Evolutionary conservation across 2,113 vertebrate genomes (phyloP), one percentile per base, ranked within the genome.

Genomic region (Hypanus sabinus): DNA sequence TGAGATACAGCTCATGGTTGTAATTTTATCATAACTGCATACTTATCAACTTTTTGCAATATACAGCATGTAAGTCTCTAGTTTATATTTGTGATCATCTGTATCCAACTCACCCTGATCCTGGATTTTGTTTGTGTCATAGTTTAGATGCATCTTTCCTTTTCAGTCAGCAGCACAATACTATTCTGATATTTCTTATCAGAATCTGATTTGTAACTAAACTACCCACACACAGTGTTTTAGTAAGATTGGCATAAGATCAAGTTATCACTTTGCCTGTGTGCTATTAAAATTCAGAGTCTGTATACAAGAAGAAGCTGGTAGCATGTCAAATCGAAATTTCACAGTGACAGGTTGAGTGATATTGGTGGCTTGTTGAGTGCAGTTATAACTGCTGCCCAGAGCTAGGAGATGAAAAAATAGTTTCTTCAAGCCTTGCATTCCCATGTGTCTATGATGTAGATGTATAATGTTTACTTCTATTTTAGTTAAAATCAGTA

Each of bases 201-300:
- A 85, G 81, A 1, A 27, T 20, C 55, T 85, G 81, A 85, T 60
- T 57, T 24, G 22, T 85, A 60, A 3, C 22, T 30, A 10, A 55
- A 85, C 46, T 57, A 85, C 10, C 55, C 81, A 57, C 10, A 55
- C 57, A 27, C 22, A 85, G 55, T 85, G 81, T 11, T 85, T 85
- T 60, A 85, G 81, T 57, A 57, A 30, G 81, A 85, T 85, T 85
- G 22, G 0, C 9, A 30, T 85, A 85, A 2, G 24, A 83, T 55
- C 80, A 83, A 55, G 81, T 57, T 24, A 60, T 85, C 24, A 27
- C 81, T 30, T 85, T 85, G 55, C 55, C 55, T 30, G 46, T 27
- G 81, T 30, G 24, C 81, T 57, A 27, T 85, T 85, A 85, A 85
- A 57, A 85, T 85, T 85, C 81, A 85, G 55, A 85, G 81, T 85